Evolutionary conservation across 2,888 invertebrate species (phyloP), one percentile per base, ranked within the genome.

Genomic region (Drymonia ruficornis): DNA sequence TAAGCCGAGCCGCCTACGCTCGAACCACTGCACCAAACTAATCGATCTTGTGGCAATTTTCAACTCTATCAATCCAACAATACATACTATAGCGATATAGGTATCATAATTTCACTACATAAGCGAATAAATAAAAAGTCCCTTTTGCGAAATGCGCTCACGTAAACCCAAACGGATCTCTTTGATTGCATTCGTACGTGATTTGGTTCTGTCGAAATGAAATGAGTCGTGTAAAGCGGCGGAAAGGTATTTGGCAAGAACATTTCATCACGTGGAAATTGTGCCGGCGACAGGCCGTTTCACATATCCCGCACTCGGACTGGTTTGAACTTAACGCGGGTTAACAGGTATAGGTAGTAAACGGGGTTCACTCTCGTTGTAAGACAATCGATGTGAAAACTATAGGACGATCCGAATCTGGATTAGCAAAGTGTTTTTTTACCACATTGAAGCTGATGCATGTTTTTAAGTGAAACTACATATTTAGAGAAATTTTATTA

Each of bases 101-200:
- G 43, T 54, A 50, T 54, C 56, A 61, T 59, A 15, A 60, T 61
- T 56, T 51, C 36, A 43, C 52, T 36, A 31, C 31, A 31, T 49
- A 54, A 56, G 16, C 47, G 55, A 69, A 55, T 60, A 65, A 63
- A 70, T 74, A 74, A 70, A 74, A 70, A 63, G 66, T 58, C 18
- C 19, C 19, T 71, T 67, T 81, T 79, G 70, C 64, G 74, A 78
- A 81, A 80, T 69, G 72, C 73, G 71, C 74, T 82, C 84, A 87
- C 83, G 84, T 85, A 81, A 81, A 75, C 75, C 72, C 72, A 80
- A 74, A 74, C 84, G 85, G 82, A 86, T 84, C 81, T 81, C 77
- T 81, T 84, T 84, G 85, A 86, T 86, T 83, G 76, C 75, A 72
- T 72, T 74, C 65, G 78, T 82, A 85, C 84, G 83, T 86, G 84